Base-by-base conservation (phyloP, 2,888 invertebrate genomes). In the Rapana venosa region DNA sequence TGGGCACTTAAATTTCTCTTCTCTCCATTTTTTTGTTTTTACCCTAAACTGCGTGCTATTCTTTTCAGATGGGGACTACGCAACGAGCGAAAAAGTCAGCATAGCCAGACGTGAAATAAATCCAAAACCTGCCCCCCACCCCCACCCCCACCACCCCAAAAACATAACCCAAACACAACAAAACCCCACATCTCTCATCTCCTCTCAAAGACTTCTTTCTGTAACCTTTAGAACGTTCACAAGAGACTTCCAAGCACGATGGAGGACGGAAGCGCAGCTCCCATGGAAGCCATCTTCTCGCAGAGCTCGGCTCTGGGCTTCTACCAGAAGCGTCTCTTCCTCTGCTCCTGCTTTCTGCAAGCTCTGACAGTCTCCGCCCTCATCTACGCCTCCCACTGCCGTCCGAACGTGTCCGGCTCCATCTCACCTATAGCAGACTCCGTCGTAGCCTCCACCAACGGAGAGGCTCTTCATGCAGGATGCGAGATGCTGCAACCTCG, bases 221-320 rank as follows among this genome's bases (percentile, higher is more conserved):
- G 58, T 32, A 74, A 61, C 8, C 13, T 61, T 17, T 61, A 15
- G 66, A 13, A 66, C 20, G 20, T 13, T 66, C 66, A 2, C 66
- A 66, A 1, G 5, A 66, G 17, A 26, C 26, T 13, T 13, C 66
- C 66, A 2, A 66, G n/a, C 66, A 47, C 17, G 66, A 93, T 92
- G 92, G 90, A 92, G 77, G 93, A 94, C 91, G 91, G 92, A 20
- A 93, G 94, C 89, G 93, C 94, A 0, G 92, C 91, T 66, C 92
- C 93, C 26, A 93, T 94, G 91, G 94, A 95, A 88, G 91, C 90
- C 77, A 93, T 95, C 87, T 90, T 94, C 17, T 92, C 92, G 61
- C 93, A 93, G 89, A 93, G 93, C 87, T 93, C 94, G 13, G 93
- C 93, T 61, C 94, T 94, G 87, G 94, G 94, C 58, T 93, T 93